Evolutionary conservation across 2,113 vertebrate species (phyloP).

Genomic region (Ochotona curzoniae): DNA sequence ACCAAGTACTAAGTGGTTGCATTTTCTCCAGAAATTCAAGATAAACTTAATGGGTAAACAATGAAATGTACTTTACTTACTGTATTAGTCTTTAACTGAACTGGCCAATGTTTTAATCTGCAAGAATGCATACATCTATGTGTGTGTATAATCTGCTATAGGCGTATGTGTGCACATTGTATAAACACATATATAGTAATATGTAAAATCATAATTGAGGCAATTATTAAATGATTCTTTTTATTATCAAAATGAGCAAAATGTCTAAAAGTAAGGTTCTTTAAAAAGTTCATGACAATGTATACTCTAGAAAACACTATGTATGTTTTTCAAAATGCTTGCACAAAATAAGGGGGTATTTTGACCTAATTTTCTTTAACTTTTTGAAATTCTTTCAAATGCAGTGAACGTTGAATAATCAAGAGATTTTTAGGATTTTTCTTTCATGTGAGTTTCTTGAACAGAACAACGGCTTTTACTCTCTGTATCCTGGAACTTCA

Average conservation of each 20-base stretch:
- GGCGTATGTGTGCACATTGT: background rate
- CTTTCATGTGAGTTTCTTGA: background rate
- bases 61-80: background rate
- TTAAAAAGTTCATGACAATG: no score
- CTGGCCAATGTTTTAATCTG: background rate
- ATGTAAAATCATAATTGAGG: background rate
- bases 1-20: conserved; percentile 40
- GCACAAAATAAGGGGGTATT: no score
- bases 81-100: background rate
- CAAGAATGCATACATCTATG: background rate
- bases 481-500: conserved; percentile 23
- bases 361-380: no score
- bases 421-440: conserved; percentile 4
- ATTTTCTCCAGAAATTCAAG: conserved; percentile 59
- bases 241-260: conserved; percentile 29
- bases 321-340: no score
- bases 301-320: no score
- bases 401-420: background rate
- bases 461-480: conserved; percentile 14
- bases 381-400: background rate
- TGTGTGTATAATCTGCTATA: background rate
- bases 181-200: background rate
- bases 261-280: background rate
- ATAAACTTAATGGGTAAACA: conserved; percentile 46
- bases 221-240: background rate